Percentiles rank a stretch among this genome's conserved stretches.
These are phyloP conservation scores for Clarias pachynema DNA, from an alignment of 2,797 vertebrate species.

Conservation along the genomic window DNA sequence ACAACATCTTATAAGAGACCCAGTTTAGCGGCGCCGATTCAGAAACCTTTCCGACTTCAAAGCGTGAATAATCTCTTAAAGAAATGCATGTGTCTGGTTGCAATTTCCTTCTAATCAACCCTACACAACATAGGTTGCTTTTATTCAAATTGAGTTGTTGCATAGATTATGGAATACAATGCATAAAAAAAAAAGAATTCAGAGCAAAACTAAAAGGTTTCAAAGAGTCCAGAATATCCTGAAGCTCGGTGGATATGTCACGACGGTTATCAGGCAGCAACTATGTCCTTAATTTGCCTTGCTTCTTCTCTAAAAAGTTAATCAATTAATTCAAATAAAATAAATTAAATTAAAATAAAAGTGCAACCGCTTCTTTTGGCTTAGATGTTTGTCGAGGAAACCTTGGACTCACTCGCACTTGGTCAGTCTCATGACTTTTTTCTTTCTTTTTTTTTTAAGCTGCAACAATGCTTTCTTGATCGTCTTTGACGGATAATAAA, in stretches of 20 bases:
- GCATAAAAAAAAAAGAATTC: conserved; percentile 56
- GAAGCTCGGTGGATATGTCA: conserved; percentile 49
- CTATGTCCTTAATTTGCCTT: conserved; percentile 61
- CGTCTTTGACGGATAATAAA: conserved; percentile 30
- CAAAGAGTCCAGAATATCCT: conserved; percentile 67
- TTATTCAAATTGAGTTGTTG: conserved; percentile 77
- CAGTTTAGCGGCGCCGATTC: conserved; percentile 77
- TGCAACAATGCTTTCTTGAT: conserved; percentile 21
- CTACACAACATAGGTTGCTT: conserved; percentile 71
- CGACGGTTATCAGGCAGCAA: conserved; percentile 43
- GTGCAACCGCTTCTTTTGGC: conserved; percentile 43
- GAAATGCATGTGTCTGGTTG: conserved; percentile 75
- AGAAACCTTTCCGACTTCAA: conserved; percentile 81
- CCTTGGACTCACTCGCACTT: conserved; percentile 18
- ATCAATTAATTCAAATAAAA: background rate
- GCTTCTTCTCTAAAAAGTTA: conserved; percentile 46
- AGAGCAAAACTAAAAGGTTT: conserved; percentile 65
- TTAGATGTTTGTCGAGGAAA: conserved; percentile 48
- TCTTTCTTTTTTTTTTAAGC: too few relatives aligned
- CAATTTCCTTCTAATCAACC: conserved; percentile 81
- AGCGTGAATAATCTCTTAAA: conserved; percentile 81
- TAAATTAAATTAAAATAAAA: background rate
- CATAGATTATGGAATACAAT: conserved; percentile 69
- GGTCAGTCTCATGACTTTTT: background rate
- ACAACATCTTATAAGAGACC: conserved; percentile 81